Conservation (phyloP, 2,113 vertebrate genomes). For the Phrynosoma platyrhinos region DNA sequence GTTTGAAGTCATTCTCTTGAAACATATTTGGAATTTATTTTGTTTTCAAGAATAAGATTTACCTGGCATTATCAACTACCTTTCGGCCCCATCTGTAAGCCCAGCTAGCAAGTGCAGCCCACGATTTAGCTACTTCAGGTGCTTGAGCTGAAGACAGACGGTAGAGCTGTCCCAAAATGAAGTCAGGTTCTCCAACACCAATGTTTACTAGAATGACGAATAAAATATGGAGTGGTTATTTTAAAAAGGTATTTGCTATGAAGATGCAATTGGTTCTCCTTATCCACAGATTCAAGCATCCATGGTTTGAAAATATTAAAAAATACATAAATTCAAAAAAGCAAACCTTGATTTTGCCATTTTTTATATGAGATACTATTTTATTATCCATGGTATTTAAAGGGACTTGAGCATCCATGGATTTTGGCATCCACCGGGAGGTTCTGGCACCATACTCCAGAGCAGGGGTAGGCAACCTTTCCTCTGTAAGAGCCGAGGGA, state of each 20-base stretch:
- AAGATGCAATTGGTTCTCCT: too few species aligned
- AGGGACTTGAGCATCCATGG: too few species aligned
- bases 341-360: too few species aligned
- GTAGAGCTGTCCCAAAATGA: constrained; percentile 94
- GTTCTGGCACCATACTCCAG: too few species aligned
- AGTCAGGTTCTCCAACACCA: constrained; percentile 96
- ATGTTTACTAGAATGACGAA: constrained; percentile 85
- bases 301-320: too few species aligned
- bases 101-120: constrained; percentile 97
- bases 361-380: too few species aligned
- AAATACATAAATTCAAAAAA: too few species aligned
- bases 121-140: constrained; percentile 96
- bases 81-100: constrained; percentile 98
- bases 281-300: too few species aligned
- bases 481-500: too few species aligned
- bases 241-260: not conserved
- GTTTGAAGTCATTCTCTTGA: not conserved
- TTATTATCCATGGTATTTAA: too few species aligned
- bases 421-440: too few species aligned
- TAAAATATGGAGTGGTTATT: not conserved
- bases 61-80: constrained; percentile 98
- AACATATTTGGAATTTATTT: not conserved
- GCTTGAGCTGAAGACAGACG: constrained; percentile 94
- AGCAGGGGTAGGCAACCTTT: too few species aligned
- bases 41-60: constrained; percentile 26